Conservation (phyloP, 2,113 vertebrate species). For the Osmerus mordax region DNA sequence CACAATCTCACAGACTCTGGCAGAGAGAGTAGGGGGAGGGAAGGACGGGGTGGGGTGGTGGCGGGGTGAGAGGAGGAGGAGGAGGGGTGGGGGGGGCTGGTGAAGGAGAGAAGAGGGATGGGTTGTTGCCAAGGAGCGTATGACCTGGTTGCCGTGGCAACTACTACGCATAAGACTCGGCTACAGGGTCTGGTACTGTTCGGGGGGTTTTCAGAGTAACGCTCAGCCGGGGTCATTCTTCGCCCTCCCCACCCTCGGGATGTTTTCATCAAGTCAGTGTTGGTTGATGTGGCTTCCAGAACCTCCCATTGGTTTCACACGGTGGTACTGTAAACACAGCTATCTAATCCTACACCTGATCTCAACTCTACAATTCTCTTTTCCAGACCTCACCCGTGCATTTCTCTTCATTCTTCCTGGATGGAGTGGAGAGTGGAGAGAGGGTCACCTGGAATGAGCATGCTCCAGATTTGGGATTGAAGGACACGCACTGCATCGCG, state of each 20-base stretch:
- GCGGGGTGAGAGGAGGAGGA: too few species aligned
- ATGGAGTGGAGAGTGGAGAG: neutral
- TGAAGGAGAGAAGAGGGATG: slow-evolving; percentile 18
- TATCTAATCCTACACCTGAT: neutral
- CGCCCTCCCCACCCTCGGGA: neutral
- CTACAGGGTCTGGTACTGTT: slow-evolving; percentile 16
- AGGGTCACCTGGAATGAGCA: neutral
- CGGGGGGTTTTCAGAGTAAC: slow-evolving; percentile 11
- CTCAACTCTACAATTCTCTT: neutral
- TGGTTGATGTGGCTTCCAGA: neutral
- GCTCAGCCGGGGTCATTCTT: neutral
- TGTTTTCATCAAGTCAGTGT: neutral
- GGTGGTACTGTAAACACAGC: neutral
- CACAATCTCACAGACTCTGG: too few species aligned
- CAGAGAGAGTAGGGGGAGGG: too few species aligned
- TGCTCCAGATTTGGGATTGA: neutral
- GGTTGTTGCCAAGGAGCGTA: slow-evolving; percentile 61
- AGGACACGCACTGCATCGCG: neutral
- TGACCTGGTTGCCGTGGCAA: slow-evolving; percentile 66
- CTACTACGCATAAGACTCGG: slow-evolving; percentile 38
- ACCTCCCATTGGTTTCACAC: too few species aligned
- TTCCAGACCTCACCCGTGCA: neutral
- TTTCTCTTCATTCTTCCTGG: neutral
- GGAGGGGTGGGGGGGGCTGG: slow-evolving; percentile 11
- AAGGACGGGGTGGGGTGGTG: too few species aligned